Evolutionary conservation across 2,797 vertebrate species (phyloP).

Genomic region (Margarornis squamiger): DNA sequence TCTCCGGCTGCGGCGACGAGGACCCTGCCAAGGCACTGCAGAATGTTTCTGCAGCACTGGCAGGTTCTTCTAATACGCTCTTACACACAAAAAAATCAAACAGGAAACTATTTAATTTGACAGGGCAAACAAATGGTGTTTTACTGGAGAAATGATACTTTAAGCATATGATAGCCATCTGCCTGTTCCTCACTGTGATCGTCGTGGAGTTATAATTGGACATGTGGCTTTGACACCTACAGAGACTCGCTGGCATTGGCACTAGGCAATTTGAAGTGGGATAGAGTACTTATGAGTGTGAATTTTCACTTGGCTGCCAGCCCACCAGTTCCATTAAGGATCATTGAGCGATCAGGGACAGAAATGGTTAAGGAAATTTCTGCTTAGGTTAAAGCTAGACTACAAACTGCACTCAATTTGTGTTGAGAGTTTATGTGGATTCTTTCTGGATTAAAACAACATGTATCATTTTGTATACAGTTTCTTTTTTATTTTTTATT

Average conservation of each 20-base stretch:
- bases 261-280: constrained; percentile 13
- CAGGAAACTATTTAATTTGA: constrained; percentile 52
- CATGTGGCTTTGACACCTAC: constrained; percentile 17
- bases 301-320: constrained; percentile 24
- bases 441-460: not conserved
- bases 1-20: not conserved
- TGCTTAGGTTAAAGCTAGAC: not conserved
- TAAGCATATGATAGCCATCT: constrained; percentile 45
- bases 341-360: not conserved
- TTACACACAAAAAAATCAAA: not conserved
- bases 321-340: not conserved
- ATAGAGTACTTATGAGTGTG: not conserved
- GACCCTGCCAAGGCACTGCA: not conserved
- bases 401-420: not conserved
- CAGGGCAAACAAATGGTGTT: constrained; percentile 54
- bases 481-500: not conserved
- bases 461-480: not conserved
- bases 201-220: constrained; percentile 40
- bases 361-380: constrained; percentile 2
- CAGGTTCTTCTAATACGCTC: not conserved
- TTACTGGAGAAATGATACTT: constrained; percentile 17
- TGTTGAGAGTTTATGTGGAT: not conserved
- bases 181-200: not conserved
- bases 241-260: not conserved
- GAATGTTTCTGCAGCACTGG: not conserved